A percentile compares a stretch with the other conserved stretches of the same genome.
Conservation (phyloP, 2,113 vertebrate genomes). For the Shinisaurus crocodilurus region DNA sequence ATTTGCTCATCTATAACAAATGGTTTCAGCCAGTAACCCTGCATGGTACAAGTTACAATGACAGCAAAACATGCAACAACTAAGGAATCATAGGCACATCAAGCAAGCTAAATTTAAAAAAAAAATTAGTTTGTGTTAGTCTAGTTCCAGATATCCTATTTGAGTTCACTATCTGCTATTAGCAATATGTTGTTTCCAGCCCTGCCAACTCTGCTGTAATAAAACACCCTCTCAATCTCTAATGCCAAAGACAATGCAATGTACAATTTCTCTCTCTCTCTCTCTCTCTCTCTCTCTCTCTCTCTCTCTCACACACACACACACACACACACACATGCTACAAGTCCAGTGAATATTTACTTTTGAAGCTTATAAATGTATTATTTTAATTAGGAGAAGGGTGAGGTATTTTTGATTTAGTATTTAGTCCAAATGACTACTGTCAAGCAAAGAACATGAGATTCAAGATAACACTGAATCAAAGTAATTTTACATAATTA, state of each 20-base stretch:
- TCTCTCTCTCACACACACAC: neutral
- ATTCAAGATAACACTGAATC: neutral
- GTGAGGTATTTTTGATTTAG: neutral
- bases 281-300: too few species aligned
- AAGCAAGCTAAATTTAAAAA: neutral
- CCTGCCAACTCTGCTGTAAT: neutral
- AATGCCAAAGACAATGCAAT: neutral
- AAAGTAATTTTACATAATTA: rapidly evolving
- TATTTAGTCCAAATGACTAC: rapidly evolving
- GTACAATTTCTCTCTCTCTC: neutral
- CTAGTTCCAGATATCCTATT: neutral
- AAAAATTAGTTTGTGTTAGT: neutral
- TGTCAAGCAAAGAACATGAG: rapidly evolving
- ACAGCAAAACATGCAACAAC: neutral
- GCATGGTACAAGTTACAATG: neutral
- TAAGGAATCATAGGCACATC: neutral
- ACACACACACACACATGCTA: neutral
- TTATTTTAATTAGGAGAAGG: neutral
- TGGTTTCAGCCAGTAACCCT: neutral
- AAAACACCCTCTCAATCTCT: too few species aligned
- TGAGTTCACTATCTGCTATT: neutral
- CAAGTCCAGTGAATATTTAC: neutral
- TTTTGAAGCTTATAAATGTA: neutral
- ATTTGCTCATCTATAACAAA: neutral
- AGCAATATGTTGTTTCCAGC: neutral